phyloP scores from a whole-genome alignment of 2,113 vertebrate genomes.

The Heloderma charlesbogerti region DNA sequence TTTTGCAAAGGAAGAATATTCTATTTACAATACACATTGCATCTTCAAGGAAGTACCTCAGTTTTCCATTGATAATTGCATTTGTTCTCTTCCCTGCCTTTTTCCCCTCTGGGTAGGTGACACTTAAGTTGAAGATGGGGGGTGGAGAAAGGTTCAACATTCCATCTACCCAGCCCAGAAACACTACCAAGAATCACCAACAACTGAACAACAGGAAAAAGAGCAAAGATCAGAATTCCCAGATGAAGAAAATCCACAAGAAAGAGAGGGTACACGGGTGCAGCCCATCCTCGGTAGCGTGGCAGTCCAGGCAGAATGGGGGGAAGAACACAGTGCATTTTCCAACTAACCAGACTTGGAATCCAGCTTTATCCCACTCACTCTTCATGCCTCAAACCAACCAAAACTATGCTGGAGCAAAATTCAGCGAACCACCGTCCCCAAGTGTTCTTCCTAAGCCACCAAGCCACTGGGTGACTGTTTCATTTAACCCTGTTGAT shows the following conservation, averaged over 20 bases:
- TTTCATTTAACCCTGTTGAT: conserved; percentile 90
- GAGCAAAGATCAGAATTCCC: conserved; percentile 85
- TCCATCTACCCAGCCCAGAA: conserved; percentile 89
- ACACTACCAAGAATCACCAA: conserved; percentile 84
- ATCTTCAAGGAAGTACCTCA: background rate
- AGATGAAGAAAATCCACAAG: conserved; percentile 83
- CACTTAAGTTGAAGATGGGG: conserved; percentile 91
- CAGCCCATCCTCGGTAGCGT: conserved; percentile 81
- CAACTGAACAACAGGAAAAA: conserved; percentile 87
- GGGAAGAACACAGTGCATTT: conserved; percentile 82
- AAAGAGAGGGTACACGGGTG: conserved; percentile 83
- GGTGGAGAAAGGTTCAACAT: conserved; percentile 96
- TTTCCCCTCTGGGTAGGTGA: conserved; percentile 82
- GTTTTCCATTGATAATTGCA: background rate
- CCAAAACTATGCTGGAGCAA: conserved; percentile 95
- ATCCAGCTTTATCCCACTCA: conserved; percentile 77
- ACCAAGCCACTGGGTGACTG: conserved; percentile 95
- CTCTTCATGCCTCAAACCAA: conserved; percentile 86
- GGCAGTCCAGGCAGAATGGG: conserved; percentile 91
- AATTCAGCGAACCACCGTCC: conserved; percentile 96
- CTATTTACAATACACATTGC: background rate
- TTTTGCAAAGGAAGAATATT: background rate
- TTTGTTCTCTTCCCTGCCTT: background rate
- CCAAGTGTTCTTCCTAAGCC: conserved; percentile 96
- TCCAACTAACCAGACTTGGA: conserved; percentile 86